Conservation (phyloP, 2,113 vertebrate species). For the Gymnocephalus cernua region DNA sequence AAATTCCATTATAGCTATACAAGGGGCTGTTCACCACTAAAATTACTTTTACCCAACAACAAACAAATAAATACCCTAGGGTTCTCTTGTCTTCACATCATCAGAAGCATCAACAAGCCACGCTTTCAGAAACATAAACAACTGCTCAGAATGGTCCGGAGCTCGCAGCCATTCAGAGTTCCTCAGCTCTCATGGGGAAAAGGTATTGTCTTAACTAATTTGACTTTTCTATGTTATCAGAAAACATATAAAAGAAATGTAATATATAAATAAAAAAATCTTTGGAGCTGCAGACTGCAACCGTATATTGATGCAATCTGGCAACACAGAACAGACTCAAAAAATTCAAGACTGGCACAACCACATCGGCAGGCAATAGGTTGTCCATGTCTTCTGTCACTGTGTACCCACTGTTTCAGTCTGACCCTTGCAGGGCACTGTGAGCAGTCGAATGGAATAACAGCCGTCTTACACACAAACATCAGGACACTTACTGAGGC, state of each 20-base stretch:
- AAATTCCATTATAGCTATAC: not conserved
- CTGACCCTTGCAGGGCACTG: slow-evolving; percentile 28
- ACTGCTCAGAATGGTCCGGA: not conserved
- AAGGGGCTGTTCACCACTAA: not conserved
- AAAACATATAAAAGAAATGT: not conserved
- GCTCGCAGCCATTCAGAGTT: not conserved
- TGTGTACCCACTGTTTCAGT: slow-evolving; percentile 20
- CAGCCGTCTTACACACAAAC: slow-evolving; percentile 36
- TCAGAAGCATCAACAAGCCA: not conserved
- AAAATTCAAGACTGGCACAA: not conserved
- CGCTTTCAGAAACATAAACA: not conserved
- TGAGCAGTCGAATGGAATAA: slow-evolving; percentile 39
- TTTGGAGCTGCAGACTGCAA: not conserved
- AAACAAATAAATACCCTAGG: not conserved
- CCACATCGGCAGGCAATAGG: slow-evolving; percentile 4
- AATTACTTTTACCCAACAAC: not conserved
- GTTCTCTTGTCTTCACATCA: not conserved
- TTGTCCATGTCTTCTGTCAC: not conserved
- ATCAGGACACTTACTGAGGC: slow-evolving; percentile 40
- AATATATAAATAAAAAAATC: not conserved
- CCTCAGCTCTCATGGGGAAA: not conserved
- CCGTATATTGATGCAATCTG: not conserved
- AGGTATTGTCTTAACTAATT: not conserved
- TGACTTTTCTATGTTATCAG: not conserved
- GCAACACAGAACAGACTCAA: too few relatives aligned